These are phyloP conservation scores for Prunella himalayana DNA, from an alignment of 2,113 vertebrate genomes.

Conservation along the genomic window DNA sequence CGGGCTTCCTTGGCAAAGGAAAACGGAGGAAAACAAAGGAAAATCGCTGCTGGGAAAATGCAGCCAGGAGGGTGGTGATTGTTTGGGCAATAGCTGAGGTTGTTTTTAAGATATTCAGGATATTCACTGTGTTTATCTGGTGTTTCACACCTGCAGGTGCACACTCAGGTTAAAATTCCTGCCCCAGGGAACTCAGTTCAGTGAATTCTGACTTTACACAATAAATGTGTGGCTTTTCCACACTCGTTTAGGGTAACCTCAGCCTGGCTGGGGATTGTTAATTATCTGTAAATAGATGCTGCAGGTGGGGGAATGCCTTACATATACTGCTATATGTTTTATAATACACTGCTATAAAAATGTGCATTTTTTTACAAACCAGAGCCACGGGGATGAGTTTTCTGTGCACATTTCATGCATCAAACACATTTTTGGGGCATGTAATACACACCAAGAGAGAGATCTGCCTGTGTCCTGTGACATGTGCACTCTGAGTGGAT, in stretches of 20 bases:
- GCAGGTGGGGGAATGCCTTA: background rate
- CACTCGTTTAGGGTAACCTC: background rate
- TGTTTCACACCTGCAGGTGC: background rate
- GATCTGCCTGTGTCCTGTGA: accelerated
- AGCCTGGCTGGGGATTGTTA: background rate
- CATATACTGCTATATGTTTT: accelerated
- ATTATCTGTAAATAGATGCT: background rate
- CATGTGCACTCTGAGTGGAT: accelerated
- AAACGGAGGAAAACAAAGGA: background rate
- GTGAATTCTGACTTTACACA: accelerated
- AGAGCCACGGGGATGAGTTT: accelerated
- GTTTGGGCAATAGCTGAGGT: background rate
- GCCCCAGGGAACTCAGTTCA: background rate
- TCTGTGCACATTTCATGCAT: background rate
- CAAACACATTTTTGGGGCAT: background rate
- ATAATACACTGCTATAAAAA: accelerated
- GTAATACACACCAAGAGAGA: accelerated
- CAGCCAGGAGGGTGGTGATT: background rate
- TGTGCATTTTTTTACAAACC: accelerated
- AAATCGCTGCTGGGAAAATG: background rate
- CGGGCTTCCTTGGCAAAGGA: background rate
- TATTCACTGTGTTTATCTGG: background rate
- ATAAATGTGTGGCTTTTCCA: background rate
- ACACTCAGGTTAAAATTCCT: background rate
- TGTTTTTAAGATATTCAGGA: background rate